phyloP scores from a whole-genome alignment of 2,888 invertebrate species.

The Drosophila aldrichi region DNA sequence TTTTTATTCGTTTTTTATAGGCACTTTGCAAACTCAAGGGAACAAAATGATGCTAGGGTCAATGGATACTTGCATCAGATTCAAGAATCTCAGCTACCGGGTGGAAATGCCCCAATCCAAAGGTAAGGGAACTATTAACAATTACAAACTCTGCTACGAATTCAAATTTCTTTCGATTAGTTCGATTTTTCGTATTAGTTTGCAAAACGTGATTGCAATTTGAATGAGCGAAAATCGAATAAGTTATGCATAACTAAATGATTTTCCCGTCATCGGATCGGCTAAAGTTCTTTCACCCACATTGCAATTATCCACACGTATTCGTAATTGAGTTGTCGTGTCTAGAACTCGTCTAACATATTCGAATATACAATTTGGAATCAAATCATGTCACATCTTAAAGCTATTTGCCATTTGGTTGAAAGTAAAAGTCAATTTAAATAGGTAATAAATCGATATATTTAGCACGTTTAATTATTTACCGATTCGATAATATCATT shows the following conservation, averaged over 20 bases:
- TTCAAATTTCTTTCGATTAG: slow-evolving; percentile 5
- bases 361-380: neutral
- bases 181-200: slow-evolving; percentile 1
- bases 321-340: slow-evolving; percentile 32
- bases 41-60: slow-evolving; percentile 2
- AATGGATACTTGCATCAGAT: slow-evolving; percentile 19
- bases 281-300: slow-evolving; percentile 15
- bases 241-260: slow-evolving; percentile 5
- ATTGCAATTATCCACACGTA: slow-evolving; percentile 50
- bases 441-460: neutral
- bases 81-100: slow-evolving; percentile 31
- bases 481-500: slow-evolving; percentile 11
- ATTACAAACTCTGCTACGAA: slow-evolving; percentile 14
- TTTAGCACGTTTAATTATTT: slow-evolving; percentile 4
- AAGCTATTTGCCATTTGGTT: slow-evolving; percentile 2
- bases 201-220: slow-evolving; percentile 38
- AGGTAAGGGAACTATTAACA: slow-evolving; percentile 33
- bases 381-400: slow-evolving; percentile 22
- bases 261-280: slow-evolving; percentile 11
- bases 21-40: slow-evolving; percentile 12
- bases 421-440: slow-evolving; percentile 45
- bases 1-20: slow-evolving; percentile 21
- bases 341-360: neutral
- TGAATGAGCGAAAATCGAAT: slow-evolving; percentile 4
- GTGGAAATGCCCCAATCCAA: slow-evolving; percentile 14